Evolutionary conservation across 2,888 invertebrate species (phyloP), one percentile per base, ranked within the genome.

Genomic region (Strigamia maritima): DNA sequence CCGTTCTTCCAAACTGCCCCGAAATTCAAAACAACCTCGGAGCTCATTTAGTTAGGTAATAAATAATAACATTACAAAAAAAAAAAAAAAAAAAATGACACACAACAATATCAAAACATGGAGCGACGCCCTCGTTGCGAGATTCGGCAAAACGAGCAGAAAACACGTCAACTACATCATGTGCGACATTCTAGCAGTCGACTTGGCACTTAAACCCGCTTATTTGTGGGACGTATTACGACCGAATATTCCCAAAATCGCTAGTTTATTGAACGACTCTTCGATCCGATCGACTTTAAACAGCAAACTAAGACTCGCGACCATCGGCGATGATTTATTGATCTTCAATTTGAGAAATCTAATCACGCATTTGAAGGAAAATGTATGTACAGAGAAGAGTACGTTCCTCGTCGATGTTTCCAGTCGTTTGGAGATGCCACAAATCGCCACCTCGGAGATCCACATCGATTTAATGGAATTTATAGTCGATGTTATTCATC

Each of bases 21-120:
- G 84, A 86, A 77, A 85, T 89, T 76, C 82, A 88, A 28, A 88
- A 88, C 82, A 87, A 87, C 82, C 86, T 89, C 81, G 89, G 88
- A 28, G 86, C 86, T 28, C 87, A 88, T 82, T 84, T 89, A 79
- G 87, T 88, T 82, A 88, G 87, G 89, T 89, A 85, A 83, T 83
- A 19, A 14, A 70, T 28, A 31, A 31, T 16, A 19, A 2, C 31
- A n/a, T 28, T n/a, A 2, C 6, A n/a, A 28, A 38, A 10, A 28
- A 16, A n/a, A 75, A 75, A 1, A 14, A 75, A 10, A 75, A 2
- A 8, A 14, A 77, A 49, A 49, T 77, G 77, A 1, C 44, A 49
- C 24, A 2, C 2, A 12, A 8, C 10, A 2, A 77, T 19, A 16
- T 40, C 6, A 49, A 77, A 38, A 28, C 28, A 26, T 79, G 79